These are phyloP conservation scores for Sesamia nonagrioides DNA, from an alignment of 1,140 invertebrate species.

Conservation along the genomic window DNA sequence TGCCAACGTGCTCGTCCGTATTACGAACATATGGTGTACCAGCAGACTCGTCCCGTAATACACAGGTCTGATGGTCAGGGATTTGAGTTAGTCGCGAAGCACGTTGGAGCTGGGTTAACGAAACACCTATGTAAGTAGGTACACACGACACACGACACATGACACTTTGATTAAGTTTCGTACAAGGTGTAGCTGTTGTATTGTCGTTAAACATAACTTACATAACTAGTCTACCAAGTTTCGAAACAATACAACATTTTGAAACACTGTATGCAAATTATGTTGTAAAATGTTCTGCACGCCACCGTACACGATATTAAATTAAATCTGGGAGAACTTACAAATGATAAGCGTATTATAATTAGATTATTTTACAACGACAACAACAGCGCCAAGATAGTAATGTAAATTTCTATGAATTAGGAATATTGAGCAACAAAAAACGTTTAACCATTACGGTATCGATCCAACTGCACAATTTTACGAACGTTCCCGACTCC, in stretches of 20 bases:
- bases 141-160: neutral
- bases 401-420: slow-evolving; percentile 12
- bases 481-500: slow-evolving; percentile 27
- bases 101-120: no score
- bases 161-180: neutral
- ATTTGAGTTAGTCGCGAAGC: no score
- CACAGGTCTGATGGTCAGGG: no score
- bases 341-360: neutral
- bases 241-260: slow-evolving; percentile 10
- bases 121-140: neutral
- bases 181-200: neutral
- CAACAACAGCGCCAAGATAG: neutral
- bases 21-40: no score
- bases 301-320: neutral
- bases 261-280: slow-evolving; percentile 7
- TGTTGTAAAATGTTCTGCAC: neutral
- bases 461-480: slow-evolving; percentile 28
- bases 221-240: neutral
- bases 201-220: neutral
- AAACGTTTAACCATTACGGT: slow-evolving; percentile 27
- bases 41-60: no score
- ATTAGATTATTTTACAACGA: slow-evolving; percentile 5
- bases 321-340: neutral
- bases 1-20: no score
- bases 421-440: neutral